Evolutionary conservation across 2,888 invertebrate species (phyloP), one percentile per base, ranked within the genome.

Genomic region (Ochropleura leucogaster): DNA sequence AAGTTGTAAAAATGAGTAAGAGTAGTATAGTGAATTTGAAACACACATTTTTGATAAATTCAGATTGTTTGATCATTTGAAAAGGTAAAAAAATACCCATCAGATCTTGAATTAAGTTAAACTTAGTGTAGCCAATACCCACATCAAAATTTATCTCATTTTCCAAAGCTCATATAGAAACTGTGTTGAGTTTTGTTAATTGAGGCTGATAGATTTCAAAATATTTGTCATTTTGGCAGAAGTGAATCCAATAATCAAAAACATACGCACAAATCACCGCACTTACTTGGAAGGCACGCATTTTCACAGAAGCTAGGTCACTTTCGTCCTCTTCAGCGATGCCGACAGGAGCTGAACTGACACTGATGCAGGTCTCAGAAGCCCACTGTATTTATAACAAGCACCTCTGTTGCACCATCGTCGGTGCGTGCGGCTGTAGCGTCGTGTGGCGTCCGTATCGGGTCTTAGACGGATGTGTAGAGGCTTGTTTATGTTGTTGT

Each of bases 341-440:
- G 90, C 92, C 90, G 95, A 95, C 96, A 95, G 95, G 95, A 96
- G 90, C 88, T 83, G 95, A 96, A 96, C 96, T 96, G 94, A 95
- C 94, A 94, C 95, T 95, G 93, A 77, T 91, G 87, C 88, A 84
- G 81, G 79, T 75, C 76, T 75, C 72, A 77, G 77, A 74, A 77
- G 74, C 84, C 88, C 91, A 89, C 91, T 87, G 88, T 95, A 95
- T 95, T 95, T 96, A 95, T 96, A 96, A 93, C 89, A 57, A 88
- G 79, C 85, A 78, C 81, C 59, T 69, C 63, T 79, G 90, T 95
- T 95, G 90, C 94, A 93, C 93, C 95, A 92, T 82, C 69, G 68
- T 82, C 72, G 66, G 68, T 77, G 82, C 83, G 73, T 79, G 76
- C 63, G 70, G 65, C 70, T 74, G 79, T 75, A 65, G 66, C 71